A percentile compares a stretch with the other conserved stretches of the same genome.
phyloP scores from a whole-genome alignment of 2,797 vertebrate genomes.

The Neostethus bicornis region DNA sequence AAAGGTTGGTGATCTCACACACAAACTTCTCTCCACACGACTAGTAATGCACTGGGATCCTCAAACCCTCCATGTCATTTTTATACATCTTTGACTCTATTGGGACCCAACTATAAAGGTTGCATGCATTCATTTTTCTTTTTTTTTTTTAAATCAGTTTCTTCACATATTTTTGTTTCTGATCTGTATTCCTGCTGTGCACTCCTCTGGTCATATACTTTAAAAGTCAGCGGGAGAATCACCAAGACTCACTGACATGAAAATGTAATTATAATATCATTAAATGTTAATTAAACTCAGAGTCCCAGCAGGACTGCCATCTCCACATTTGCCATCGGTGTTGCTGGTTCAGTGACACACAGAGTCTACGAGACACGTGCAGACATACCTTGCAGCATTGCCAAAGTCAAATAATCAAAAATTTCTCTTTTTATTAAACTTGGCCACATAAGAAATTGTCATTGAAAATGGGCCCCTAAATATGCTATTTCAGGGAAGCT shows the following conservation, averaged over 20 bases:
- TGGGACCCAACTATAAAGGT: too few species aligned
- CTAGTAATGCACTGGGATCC: slow-evolving; percentile 10
- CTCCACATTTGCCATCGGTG: slow-evolving; percentile 45
- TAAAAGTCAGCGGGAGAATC: slow-evolving; percentile 59
- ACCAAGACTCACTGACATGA: slow-evolving; percentile 63
- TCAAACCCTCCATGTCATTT: not conserved
- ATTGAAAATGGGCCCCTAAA: too few species aligned
- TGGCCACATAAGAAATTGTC: too few species aligned
- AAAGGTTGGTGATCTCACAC: slow-evolving; percentile 52
- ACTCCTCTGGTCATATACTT: slow-evolving; percentile 35
- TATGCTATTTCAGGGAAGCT: too few species aligned
- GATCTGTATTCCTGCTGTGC: slow-evolving; percentile 4
- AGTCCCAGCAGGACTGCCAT: slow-evolving; percentile 52
- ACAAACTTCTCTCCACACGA: slow-evolving; percentile 20
- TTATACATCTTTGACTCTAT: too few species aligned
- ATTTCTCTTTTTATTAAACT: not conserved
- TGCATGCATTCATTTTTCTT: not conserved
- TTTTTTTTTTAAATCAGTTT: slow-evolving; percentile 1
- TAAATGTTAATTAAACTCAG: slow-evolving; percentile 74
- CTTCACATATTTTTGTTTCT: slow-evolving; percentile 16
- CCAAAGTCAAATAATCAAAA: not conserved
- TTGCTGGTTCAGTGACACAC: slow-evolving; percentile 36
- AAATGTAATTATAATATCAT: slow-evolving; percentile 76
- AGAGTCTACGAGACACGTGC: slow-evolving; percentile 11
- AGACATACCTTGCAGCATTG: slow-evolving; percentile 7